Conservation (phyloP, 2,888 invertebrate species). For the Hyposoter didymator region DNA sequence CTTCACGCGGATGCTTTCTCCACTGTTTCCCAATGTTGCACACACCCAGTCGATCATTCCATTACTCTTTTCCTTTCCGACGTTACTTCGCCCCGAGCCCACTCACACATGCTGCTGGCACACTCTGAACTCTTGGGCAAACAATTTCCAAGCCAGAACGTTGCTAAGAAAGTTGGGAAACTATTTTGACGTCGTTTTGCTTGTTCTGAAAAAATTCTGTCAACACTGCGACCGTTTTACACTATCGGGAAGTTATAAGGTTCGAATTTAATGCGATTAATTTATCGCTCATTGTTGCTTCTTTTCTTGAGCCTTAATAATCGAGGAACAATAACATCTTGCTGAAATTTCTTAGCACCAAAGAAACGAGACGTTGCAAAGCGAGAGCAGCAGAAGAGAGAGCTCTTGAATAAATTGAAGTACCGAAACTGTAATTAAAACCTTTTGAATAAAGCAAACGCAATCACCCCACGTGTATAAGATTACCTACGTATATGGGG, state of each 20-base stretch:
- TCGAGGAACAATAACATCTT: conserved; percentile 28
- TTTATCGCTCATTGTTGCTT: not conserved
- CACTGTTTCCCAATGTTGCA: conserved; percentile 39
- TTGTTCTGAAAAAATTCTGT: not conserved
- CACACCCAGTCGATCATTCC: conserved; percentile 52
- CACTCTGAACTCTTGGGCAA: conserved; percentile 25
- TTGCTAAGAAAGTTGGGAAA: not conserved
- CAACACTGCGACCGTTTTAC: not conserved
- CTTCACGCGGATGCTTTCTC: conserved; percentile 40
- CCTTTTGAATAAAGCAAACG: conserved; percentile 82
- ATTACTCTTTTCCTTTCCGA: not conserved
- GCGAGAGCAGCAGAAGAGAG: conserved; percentile 21
- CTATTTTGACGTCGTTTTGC: not conserved
- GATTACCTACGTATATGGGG: conserved; percentile 70
- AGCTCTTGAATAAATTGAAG: conserved; percentile 61
- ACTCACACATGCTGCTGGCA: conserved; percentile 41
- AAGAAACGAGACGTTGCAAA: conserved; percentile 31
- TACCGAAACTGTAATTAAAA: conserved; percentile 79
- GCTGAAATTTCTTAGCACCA: conserved; percentile 24
- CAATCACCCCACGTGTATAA: conserved; percentile 73
- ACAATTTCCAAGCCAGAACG: not conserved
- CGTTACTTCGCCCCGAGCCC: not conserved
- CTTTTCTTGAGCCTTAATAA: conserved; percentile 8
- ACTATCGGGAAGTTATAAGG: not conserved
- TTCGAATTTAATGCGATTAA: not conserved